Percentiles rank a stretch among this genome's conserved stretches.
Evolutionary conservation across 2,113 vertebrate species (phyloP).

Genomic region (Neogale vison): DNA sequence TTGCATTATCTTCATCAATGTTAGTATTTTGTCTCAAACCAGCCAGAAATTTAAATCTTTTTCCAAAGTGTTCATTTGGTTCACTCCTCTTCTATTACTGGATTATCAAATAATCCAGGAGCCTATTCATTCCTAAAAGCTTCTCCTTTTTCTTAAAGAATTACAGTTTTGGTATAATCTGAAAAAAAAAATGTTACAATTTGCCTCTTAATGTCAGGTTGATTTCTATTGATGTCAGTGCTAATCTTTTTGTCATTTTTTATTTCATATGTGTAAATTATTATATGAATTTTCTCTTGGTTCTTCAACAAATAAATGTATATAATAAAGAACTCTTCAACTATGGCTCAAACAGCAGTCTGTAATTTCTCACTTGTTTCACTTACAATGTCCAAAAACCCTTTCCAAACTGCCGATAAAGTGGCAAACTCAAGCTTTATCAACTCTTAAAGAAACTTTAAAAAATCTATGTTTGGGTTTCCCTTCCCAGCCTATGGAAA

Average conservation of each 20-base stretch:
- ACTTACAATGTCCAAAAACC: neutral
- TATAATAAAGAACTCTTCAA: neutral
- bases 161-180: neutral
- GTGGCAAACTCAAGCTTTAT: neutral
- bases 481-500: neutral
- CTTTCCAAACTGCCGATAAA: neutral
- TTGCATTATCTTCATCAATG: constrained; percentile 14
- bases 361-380: constrained; percentile 33
- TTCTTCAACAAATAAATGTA: constrained; percentile 43
- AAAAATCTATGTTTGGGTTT: neutral
- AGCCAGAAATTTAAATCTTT: constrained; percentile 25
- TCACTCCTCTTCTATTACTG: constrained; percentile 56
- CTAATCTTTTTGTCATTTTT: neutral
- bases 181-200: neutral
- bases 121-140: constrained; percentile 43
- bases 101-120: constrained; percentile 32
- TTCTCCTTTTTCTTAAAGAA: constrained; percentile 44
- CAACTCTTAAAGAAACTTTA: neutral
- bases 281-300: neutral
- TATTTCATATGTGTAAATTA: constrained; percentile 19
- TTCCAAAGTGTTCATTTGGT: neutral
- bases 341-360: neutral
- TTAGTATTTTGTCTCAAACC: constrained; percentile 41
- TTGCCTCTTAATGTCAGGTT: neutral
- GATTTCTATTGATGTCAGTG: constrained; percentile 8